Conservation (phyloP, 1,140 invertebrate species). For the Philopotamus ludificatus region DNA sequence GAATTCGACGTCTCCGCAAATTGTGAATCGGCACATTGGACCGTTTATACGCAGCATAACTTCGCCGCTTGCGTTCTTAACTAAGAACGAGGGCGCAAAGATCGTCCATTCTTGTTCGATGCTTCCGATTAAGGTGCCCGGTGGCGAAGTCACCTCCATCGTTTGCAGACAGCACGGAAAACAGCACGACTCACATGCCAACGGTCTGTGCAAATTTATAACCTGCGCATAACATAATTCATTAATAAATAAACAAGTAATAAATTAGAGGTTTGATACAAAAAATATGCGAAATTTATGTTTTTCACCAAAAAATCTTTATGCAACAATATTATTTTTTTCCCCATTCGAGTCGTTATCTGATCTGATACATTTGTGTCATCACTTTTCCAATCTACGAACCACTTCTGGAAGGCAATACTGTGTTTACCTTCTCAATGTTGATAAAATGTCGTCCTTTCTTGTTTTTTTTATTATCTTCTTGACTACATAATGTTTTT, state of each 20-base stretch:
- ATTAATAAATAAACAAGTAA: background rate
- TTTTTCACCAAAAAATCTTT: background rate
- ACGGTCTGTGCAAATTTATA: conserved; percentile 19
- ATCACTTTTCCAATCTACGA: no score
- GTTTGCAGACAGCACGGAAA: conserved; percentile 86
- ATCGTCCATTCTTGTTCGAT: conserved; percentile 85
- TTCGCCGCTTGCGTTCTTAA: conserved; percentile 75
- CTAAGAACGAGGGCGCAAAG: conserved; percentile 72
- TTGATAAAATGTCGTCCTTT: no score
- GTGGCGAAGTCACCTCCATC: conserved; percentile 72
- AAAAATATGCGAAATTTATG: background rate
- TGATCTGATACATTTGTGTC: no score
- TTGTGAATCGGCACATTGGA: conserved; percentile 75
- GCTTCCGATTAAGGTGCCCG: conserved; percentile 71
- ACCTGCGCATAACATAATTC: no score
- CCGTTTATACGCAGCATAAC: conserved; percentile 81
- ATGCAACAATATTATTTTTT: no score
- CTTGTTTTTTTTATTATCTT: no score
- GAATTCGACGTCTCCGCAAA: conserved; percentile 79
- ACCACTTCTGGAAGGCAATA: no score
- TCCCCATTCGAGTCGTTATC: no score
- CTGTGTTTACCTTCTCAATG: no score
- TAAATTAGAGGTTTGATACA: background rate
- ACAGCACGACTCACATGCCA: conserved; percentile 75
- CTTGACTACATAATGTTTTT: no score